Evolutionary conservation across 2,113 vertebrate genomes (phyloP).

Genomic region (Gavialis gangeticus): DNA sequence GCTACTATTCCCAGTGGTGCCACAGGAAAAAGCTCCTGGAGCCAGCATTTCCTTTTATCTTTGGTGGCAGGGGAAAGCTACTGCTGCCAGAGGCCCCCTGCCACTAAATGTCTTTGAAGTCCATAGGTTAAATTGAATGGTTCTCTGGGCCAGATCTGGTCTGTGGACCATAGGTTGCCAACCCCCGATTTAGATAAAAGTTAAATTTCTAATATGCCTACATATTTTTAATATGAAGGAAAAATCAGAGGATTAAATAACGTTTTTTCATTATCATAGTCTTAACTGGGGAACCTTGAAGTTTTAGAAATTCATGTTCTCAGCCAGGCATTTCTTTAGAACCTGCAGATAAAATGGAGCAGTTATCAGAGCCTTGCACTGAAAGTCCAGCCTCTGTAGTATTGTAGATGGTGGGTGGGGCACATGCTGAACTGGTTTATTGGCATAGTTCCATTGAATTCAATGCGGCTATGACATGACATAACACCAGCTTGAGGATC

Average conservation of each 20-base stretch:
- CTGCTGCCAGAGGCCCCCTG: no score
- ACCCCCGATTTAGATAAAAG: no score
- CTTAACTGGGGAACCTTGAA: background rate
- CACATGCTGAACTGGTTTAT: background rate
- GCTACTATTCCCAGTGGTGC: no score
- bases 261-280: background rate
- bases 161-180: no score
- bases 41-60: no score
- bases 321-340: background rate
- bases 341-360: accelerated
- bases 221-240: no score
- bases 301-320: background rate
- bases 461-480: background rate
- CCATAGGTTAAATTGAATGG: no score
- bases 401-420: background rate
- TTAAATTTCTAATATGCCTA: no score
- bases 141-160: no score
- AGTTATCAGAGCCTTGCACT: background rate
- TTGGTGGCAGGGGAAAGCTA: no score
- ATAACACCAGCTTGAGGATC: background rate
- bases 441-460: background rate
- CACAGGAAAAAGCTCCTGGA: no score
- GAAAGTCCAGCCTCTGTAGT: background rate
- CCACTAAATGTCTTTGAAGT: no score
- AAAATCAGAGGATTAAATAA: background rate